Base-by-base conservation (phyloP, 2,113 vertebrate genomes). In the Hystrix cristata region DNA sequence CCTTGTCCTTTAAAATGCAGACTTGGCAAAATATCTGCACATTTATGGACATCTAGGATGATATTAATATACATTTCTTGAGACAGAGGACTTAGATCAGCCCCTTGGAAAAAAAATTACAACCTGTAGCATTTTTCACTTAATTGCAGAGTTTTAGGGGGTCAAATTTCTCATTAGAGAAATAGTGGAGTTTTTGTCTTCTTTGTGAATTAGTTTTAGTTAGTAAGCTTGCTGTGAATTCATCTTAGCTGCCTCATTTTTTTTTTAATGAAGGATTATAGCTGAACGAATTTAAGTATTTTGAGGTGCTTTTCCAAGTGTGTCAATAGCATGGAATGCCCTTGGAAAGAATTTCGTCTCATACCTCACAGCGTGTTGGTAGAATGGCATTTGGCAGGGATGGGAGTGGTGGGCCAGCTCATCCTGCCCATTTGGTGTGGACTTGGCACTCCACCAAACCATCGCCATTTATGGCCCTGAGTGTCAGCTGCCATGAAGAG, bases 361-460 rank as follows among this genome's bases (percentile, higher is more conserved):
- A 43, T 59, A 23, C 15, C 60, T 67, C 60, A 48, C 6, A 8
- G 59, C n/a, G 53, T 84, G 46, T 90, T 96, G 94, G 87, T 85
- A 87, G 84, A 60, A 94, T 94, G 84, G 87, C 96, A 95, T 78
- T 90, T 93, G 96, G 74, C 69, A 25, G 64, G 71, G 74, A 69
- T 88, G 25, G n/a, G 31, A 89, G 55, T n/a, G 31, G 55, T 57
- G 46, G 91, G 72, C 87, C 82, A 76, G 67, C 43, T 82, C 88
- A n/a, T 48, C 38, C n/a, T 80, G 83, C 43, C 38, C 53, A 38
- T 67, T 91, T 95, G 96, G 87, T 81, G 48, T 1, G 9, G 64
- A 34, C 76, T 13, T 8, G 38, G 80, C 92, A 72, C 83, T 96
- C 48, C n/a, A 31, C 12, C 19, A 43, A 94, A 48, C 23, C 25